Percentiles rank a stretch among this genome's conserved stretches.
Conservation (phyloP, 2,797 vertebrate genomes). For the Bryconaethiops microstoma region DNA sequence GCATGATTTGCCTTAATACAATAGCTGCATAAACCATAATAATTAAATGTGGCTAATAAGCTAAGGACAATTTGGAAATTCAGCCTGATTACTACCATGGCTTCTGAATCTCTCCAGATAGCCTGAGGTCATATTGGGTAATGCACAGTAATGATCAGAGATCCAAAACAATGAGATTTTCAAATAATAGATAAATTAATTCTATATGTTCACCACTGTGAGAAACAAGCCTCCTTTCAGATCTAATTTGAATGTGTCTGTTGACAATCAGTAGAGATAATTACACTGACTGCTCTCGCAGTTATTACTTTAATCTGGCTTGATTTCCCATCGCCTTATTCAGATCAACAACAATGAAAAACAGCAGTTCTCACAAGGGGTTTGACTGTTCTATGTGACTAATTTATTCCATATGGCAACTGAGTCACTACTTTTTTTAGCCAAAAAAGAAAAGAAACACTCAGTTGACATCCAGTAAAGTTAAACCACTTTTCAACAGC, state of each 20-base stretch:
- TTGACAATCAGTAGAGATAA: conserved; percentile 60
- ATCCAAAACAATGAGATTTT: conserved; percentile 47
- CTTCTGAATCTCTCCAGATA: conserved; percentile 39
- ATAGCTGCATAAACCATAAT: conserved; percentile 18
- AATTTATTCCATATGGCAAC: conserved; percentile 32
- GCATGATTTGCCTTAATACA: conserved; percentile 8
- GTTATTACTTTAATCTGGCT: conserved; percentile 57
- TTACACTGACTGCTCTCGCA: conserved; percentile 53
- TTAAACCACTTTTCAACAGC: conserved; percentile 43
- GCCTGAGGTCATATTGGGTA: conserved; percentile 29
- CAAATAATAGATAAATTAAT: conserved; percentile 53
- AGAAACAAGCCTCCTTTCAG: conserved; percentile 52
- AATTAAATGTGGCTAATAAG: conserved; percentile 51
- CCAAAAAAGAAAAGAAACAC: background rate
- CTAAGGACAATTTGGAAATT: conserved; percentile 25
- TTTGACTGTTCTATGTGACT: background rate
- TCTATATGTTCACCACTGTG: conserved; percentile 44
- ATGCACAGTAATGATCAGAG: conserved; percentile 48
- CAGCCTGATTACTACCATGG: conserved; percentile 37
- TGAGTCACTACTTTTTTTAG: background rate
- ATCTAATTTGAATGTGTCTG: conserved; percentile 58
- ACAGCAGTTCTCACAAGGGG: conserved; percentile 30
- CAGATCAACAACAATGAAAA: conserved; percentile 48
- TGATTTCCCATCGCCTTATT: conserved; percentile 55
- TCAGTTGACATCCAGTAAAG: conserved; percentile 24